Conservation (phyloP, 2,113 vertebrate genomes). For the Malaclemys terrapin region DNA sequence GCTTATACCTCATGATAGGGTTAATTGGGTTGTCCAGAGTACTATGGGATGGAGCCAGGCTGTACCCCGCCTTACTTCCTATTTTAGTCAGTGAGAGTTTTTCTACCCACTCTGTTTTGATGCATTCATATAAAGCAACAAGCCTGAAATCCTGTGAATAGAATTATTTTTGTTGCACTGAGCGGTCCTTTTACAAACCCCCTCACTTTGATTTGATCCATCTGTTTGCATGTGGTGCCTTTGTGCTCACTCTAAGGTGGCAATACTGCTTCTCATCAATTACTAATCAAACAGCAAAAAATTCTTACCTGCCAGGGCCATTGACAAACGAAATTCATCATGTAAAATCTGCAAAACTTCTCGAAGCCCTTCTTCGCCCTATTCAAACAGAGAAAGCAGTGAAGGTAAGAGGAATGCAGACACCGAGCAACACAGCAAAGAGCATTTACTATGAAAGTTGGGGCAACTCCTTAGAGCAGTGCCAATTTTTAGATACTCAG, state of each 20-base stretch:
- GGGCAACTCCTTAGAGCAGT: background rate
- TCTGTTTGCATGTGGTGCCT: background rate
- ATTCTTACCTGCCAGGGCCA: conserved; percentile 89
- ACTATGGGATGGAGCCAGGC: no score
- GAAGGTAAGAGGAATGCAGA: background rate
- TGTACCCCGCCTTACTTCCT: background rate
- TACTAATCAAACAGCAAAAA: background rate
- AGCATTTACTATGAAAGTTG: conserved; percentile 25
- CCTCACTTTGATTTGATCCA: background rate
- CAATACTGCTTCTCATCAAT: background rate
- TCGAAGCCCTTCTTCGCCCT: conserved; percentile 92
- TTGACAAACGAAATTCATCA: conserved; percentile 90
- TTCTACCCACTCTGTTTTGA: background rate
- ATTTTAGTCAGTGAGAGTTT: background rate
- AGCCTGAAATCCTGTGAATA: background rate
- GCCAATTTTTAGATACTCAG: conserved; percentile 21
- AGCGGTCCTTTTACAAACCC: background rate
- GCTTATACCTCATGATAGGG: background rate
- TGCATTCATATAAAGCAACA: background rate
- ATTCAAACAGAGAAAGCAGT: conserved; percentile 15
- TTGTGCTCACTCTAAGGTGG: background rate
- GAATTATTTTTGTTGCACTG: background rate
- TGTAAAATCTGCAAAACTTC: conserved; percentile 91
- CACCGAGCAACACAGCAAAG: background rate
- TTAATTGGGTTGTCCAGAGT: background rate